Evolutionary conservation across 2,797 vertebrate species (phyloP).

Genomic region (Liasis olivaceus): DNA sequence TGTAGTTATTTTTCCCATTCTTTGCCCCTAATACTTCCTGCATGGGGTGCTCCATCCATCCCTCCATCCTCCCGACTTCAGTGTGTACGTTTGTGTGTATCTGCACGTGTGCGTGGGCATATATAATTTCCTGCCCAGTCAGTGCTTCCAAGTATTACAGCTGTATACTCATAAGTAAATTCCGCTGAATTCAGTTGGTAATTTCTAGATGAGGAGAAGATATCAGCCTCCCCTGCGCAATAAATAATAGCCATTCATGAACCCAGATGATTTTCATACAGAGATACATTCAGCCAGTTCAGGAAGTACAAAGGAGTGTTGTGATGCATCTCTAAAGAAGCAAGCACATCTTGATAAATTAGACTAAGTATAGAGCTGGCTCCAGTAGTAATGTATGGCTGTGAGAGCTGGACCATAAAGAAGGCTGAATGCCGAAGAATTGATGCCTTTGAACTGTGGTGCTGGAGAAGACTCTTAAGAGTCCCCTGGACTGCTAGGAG

Average conservation of each 20-base stretch:
- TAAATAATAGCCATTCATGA: background rate
- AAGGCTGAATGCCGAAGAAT: too few relatives aligned
- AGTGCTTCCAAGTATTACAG: background rate
- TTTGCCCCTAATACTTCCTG: background rate
- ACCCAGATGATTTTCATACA: background rate
- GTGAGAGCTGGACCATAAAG: too few relatives aligned
- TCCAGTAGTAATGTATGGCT: too few relatives aligned
- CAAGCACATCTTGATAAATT: background rate
- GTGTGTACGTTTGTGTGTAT: background rate
- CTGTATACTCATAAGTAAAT: background rate
- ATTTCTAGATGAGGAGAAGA: background rate
- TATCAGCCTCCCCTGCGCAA: background rate
- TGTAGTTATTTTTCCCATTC: background rate
- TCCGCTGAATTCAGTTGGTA: background rate
- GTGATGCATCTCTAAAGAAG: background rate
- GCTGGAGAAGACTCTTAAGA: too few relatives aligned
- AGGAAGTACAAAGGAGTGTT: background rate
- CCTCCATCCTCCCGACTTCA: background rate
- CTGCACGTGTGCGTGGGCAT: background rate
- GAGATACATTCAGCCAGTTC: background rate
- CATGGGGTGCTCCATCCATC: background rate
- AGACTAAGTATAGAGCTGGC: background rate
- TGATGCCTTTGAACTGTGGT: too few relatives aligned
- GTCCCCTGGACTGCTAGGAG: too few relatives aligned
- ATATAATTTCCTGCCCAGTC: background rate